Conservation (phyloP, 2,113 vertebrate genomes). For the Marmota monax region DNA sequence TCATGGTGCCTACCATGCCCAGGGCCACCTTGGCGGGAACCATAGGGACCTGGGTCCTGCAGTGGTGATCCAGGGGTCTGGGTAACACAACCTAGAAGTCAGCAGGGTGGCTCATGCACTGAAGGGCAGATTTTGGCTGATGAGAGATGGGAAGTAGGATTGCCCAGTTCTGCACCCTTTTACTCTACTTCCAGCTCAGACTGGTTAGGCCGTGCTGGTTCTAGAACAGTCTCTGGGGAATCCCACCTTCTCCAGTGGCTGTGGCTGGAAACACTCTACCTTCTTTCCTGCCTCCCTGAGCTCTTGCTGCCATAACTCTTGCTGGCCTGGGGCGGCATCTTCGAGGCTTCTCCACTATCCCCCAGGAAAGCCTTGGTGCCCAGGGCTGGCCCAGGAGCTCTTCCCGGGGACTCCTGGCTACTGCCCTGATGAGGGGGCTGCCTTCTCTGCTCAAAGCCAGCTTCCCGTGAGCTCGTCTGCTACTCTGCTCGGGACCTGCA, state of each 20-base stretch:
- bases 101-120: background rate
- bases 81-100: background rate
- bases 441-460: too few species aligned
- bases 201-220: too few species aligned
- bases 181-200: background rate
- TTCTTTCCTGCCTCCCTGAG: background rate
- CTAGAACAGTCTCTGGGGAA: background rate
- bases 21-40: background rate
- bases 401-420: too few species aligned
- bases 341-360: too few species aligned
- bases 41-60: too few species aligned
- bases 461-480: background rate
- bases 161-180: background rate
- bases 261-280: background rate
- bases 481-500: background rate
- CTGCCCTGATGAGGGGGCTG: too few species aligned
- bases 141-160: background rate
- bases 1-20: background rate
- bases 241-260: background rate
- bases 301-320: background rate
- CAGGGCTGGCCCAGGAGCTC: too few species aligned
- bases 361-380: too few species aligned
- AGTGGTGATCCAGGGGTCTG: background rate
- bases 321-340: background rate
- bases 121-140: too few species aligned